Base-by-base conservation (phyloP, 1,140 invertebrate species). In the Zeugodacus cucurbitae region DNA sequence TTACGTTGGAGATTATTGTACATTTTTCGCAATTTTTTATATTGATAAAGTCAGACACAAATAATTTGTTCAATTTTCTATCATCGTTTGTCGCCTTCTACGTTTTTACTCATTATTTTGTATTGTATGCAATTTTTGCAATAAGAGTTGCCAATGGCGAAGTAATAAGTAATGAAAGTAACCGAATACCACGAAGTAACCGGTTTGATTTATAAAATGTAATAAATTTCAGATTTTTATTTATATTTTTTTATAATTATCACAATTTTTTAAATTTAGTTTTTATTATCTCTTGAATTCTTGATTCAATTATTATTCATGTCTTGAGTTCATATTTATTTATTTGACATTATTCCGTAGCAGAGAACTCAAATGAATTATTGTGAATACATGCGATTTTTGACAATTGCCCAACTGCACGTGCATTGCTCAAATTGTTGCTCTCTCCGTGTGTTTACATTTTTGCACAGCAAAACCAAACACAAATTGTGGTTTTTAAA, bases 391-490 rank as follows among this genome's bases (percentile, higher is more conserved):
- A 22, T 11, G 29, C 20, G n/a, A 14, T 37, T 37, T 87, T 87
- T 87, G 86, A 59, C 86, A 87, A 1, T 48, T 41, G 22, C 74
- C 59, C 86, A 26, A 32, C 11, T 29, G 32, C 86, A 87, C 86
- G 86, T 87, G 86, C 8, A 41, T n/a, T 86, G 7, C 34, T 34
- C 44, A 14, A 58, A 64, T 57, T 48, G 37, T 41, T 82, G 7
- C 14, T 82, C 37, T 82, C 41, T 82, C 29, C 14, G 7, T 67
- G 54, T 86, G 82, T 70, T 88, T 32, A 67, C 32, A 41, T 88
- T 88, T 86, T 64, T 87, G 29, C 32, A 17, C 41, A 58, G 32
- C 14, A 10, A 22, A 48, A 34, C 48, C 10, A 3, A 34, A n/a
- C 17, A n/a, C n/a, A n/a, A n/a, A n/a, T 74, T 32, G 34, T 41